phyloP scores from a whole-genome alignment of 2,797 vertebrate species.

The Acipenser ruthenus region DNA sequence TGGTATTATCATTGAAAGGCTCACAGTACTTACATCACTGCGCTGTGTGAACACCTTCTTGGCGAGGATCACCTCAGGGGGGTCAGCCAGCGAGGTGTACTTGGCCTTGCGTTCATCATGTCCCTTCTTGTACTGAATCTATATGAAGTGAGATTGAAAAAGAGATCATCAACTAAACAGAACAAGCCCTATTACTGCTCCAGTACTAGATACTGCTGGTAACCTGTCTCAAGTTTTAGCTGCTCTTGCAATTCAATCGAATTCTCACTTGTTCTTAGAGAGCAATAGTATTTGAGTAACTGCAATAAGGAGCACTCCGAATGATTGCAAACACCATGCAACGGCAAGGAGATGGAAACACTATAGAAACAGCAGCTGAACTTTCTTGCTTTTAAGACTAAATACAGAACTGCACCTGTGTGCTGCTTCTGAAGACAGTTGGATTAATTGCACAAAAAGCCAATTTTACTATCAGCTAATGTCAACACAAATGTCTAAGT shows the following conservation, averaged over 20 bases:
- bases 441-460: no score
- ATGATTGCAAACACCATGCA: no score
- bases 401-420: no score
- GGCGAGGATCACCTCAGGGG: slow-evolving; percentile 82
- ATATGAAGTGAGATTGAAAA: slow-evolving; percentile 13
- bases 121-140: slow-evolving; percentile 93
- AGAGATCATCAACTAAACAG: slow-evolving; percentile 8
- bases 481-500: no score
- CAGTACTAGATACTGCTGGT: background rate
- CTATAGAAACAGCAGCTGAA: no score
- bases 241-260: background rate
- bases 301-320: no score
- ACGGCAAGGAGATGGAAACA: no score
- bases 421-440: no score
- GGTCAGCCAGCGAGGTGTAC: slow-evolving; percentile 78
- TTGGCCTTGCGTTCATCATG: slow-evolving; percentile 71
- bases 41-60: slow-evolving; percentile 75
- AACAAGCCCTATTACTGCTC: background rate
- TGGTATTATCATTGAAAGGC: no score
- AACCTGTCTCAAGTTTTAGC: background rate
- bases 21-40: slow-evolving; percentile 75
- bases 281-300: background rate
- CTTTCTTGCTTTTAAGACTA: no score
- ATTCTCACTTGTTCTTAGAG: background rate
- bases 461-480: no score